phyloP scores from a whole-genome alignment of 2,888 invertebrate genomes.

The Chrysolina oricalcia region DNA sequence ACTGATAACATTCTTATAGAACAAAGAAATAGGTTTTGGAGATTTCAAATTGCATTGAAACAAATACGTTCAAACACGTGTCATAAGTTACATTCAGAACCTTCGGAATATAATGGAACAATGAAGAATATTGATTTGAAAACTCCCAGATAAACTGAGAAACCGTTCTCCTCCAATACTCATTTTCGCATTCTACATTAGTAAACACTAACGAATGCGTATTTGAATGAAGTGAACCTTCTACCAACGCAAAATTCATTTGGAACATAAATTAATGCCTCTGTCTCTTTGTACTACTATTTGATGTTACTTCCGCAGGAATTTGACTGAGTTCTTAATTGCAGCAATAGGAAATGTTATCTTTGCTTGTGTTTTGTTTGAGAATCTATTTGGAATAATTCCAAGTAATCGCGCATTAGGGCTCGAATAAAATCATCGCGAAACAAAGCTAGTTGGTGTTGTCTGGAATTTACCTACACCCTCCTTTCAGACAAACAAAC shows the following conservation, averaged over 20 bases:
- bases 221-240: neutral
- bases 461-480: neutral
- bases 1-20: neutral
- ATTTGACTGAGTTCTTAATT: neutral
- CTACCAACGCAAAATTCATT: neutral
- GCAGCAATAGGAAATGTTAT: neutral
- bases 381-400: neutral
- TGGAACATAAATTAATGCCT: conserved; percentile 1
- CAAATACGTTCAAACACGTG: neutral
- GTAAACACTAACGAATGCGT: neutral
- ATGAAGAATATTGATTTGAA: neutral
- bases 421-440: neutral
- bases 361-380: neutral
- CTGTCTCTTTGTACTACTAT: conserved; percentile 2
- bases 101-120: neutral
- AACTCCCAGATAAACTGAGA: neutral
- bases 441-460: neutral
- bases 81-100: neutral
- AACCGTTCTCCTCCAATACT: neutral
- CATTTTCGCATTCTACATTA: neutral
- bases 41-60: too few relatives aligned
- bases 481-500: neutral
- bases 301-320: neutral
- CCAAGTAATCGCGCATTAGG: neutral
- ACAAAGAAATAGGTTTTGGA: too few relatives aligned